Percentiles rank a stretch among this genome's conserved stretches.
These are phyloP conservation scores for Paedocypris sp. DNA, from an alignment of 2,113 vertebrate genomes.

Conservation along the genomic window DNA sequence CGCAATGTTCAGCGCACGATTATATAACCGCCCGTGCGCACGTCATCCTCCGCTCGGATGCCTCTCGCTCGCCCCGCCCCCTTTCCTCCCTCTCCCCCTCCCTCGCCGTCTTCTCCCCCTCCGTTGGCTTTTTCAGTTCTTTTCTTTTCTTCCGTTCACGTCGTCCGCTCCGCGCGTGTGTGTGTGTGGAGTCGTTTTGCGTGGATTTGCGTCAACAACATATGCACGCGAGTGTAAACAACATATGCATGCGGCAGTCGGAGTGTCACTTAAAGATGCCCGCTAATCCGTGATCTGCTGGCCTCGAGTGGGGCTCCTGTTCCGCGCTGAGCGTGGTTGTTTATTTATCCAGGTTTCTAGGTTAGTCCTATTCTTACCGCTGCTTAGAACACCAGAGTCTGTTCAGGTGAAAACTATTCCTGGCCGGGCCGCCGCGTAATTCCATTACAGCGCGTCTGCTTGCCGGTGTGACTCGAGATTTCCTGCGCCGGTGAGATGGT, in stretches of 20 bases:
- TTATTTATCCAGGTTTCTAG: slow-evolving; percentile 17
- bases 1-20: slow-evolving; percentile 55
- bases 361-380: slow-evolving; percentile 11
- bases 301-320: background rate
- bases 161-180: slow-evolving; percentile 30
- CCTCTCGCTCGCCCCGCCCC: background rate
- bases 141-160: slow-evolving; percentile 44
- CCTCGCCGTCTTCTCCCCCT: background rate
- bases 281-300: background rate
- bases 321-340: background rate
- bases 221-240: background rate
- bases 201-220: too few species aligned
- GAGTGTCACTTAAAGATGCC: background rate
- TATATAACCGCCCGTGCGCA: slow-evolving; percentile 54
- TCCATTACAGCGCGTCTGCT: slow-evolving; percentile 7
- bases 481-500: background rate
- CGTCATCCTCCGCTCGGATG: slow-evolving; percentile 41
- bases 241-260: background rate
- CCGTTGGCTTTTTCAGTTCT: background rate
- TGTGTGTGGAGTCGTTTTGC: slow-evolving; percentile 31
- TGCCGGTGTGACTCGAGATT: too few species aligned
- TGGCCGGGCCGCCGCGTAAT: slow-evolving; percentile 3
- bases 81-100: background rate
- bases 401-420: slow-evolving; percentile 21
- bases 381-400: slow-evolving; percentile 11